These are phyloP conservation scores for Epirrhoe alternata DNA, from an alignment of 2,888 invertebrate species.

Conservation along the genomic window DNA sequence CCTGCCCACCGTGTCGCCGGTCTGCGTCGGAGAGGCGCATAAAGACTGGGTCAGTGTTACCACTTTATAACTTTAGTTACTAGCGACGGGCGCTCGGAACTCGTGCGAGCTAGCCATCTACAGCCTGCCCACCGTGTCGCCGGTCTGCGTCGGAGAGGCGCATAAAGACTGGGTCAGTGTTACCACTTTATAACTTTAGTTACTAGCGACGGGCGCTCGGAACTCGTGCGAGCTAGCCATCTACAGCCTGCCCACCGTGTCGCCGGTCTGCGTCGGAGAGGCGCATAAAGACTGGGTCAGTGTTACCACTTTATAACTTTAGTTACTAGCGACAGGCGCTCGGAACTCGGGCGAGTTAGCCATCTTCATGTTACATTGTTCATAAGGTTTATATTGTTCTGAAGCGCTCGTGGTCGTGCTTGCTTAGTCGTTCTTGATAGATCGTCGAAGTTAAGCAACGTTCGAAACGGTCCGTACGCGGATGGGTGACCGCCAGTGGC, in stretches of 20 bases:
- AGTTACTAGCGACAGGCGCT: slow-evolving; percentile 93
- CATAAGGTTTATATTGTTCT: too few species aligned
- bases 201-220: slow-evolving; percentile 92
- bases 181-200: slow-evolving; percentile 62
- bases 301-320: not conserved
- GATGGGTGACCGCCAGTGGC: too few species aligned
- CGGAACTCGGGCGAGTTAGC: slow-evolving; percentile 97
- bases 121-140: slow-evolving; percentile 96
- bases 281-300: slow-evolving; percentile 96
- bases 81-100: slow-evolving; percentile 95
- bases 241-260: slow-evolving; percentile 94
- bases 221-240: slow-evolving; percentile 97
- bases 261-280: slow-evolving; percentile 97
- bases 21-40: slow-evolving; percentile 97
- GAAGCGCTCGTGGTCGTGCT: too few species aligned
- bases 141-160: slow-evolving; percentile 96
- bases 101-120: slow-evolving; percentile 96
- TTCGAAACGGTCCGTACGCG: too few species aligned
- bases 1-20: slow-evolving; percentile 97
- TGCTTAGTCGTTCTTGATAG: too few species aligned
- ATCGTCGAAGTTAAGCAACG: too few species aligned
- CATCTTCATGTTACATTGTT: too few species aligned
- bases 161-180: slow-evolving; percentile 94
- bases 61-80: slow-evolving; percentile 64
- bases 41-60: slow-evolving; percentile 91